Percentiles rank a stretch among this genome's conserved stretches.
Evolutionary conservation across 2,113 vertebrate species (phyloP).

Genomic region (Tamias sibiricus): DNA sequence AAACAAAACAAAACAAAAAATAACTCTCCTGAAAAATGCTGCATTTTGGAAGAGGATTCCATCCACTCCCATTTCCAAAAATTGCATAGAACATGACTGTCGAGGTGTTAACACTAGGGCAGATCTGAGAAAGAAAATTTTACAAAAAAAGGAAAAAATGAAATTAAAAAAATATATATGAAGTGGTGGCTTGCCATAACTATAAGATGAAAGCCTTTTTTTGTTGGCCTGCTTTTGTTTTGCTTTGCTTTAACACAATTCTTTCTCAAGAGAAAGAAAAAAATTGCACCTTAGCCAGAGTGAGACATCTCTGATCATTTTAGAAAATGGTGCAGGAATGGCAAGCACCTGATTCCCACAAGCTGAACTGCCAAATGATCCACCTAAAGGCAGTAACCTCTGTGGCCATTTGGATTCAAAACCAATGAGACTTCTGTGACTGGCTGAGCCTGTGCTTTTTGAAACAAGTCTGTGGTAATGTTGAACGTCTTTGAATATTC

Average conservation of each 20-base stretch:
- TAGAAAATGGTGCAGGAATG: slow-evolving; percentile 11
- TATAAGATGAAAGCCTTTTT: neutral
- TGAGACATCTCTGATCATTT: neutral
- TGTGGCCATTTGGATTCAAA: slow-evolving; percentile 37
- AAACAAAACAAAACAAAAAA: too few relatives aligned
- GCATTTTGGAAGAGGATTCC: neutral
- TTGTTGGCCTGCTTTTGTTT: neutral
- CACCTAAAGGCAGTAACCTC: neutral
- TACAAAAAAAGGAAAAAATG: neutral
- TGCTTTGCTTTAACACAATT: neutral
- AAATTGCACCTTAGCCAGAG: neutral
- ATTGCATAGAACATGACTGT: neutral
- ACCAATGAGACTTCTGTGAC: neutral
- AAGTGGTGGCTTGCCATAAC: neutral
- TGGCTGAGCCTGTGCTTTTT: neutral
- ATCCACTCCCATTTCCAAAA: neutral
- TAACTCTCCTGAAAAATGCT: neutral
- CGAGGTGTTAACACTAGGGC: neutral
- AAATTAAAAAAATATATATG: neutral
- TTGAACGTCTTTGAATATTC: neutral
- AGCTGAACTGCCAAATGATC: neutral
- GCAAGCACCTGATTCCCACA: neutral
- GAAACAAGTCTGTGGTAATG: neutral
- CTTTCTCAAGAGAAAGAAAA: neutral
- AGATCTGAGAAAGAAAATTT: neutral